Evolutionary conservation across 2,888 invertebrate genomes (phyloP).

Genomic region (Eristalinus aeneus): DNA sequence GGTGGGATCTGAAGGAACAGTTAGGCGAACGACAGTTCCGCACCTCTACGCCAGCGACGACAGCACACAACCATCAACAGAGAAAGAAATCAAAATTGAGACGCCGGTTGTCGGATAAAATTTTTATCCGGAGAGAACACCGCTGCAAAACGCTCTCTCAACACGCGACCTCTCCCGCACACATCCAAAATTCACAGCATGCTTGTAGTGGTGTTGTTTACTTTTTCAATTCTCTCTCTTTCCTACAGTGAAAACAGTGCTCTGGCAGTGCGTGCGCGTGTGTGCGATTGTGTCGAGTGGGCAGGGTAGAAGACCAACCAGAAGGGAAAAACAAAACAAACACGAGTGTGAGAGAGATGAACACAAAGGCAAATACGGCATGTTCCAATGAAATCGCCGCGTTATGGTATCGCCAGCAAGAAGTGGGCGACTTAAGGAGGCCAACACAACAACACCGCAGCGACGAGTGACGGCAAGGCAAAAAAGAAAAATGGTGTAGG

Average conservation of each 20-base stretch:
- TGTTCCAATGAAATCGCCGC: constrained; percentile 69
- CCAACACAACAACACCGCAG: constrained; percentile 59
- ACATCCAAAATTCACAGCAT: neutral
- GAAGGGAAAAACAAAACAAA: constrained; percentile 46
- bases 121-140: constrained; percentile 38
- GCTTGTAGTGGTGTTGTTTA: constrained; percentile 46
- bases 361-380: constrained; percentile 36
- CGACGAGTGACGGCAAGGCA: constrained; percentile 27
- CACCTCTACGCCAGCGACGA: neutral
- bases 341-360: constrained; percentile 4
- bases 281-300: constrained; percentile 27
- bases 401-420: constrained; percentile 20
- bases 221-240: constrained; percentile 52
- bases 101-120: constrained; percentile 49
- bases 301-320: constrained; percentile 49
- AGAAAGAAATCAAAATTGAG: neutral
- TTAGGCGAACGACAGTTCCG: neutral
- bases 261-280: constrained; percentile 1
- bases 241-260: neutral
- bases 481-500: constrained; percentile 68
- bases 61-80: neutral
- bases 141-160: constrained; percentile 36
- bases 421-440: constrained; percentile 58
- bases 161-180: neutral
- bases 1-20: neutral